phyloP scores from a whole-genome alignment of 2,888 invertebrate genomes.

The Tuberolachnus salignus region DNA sequence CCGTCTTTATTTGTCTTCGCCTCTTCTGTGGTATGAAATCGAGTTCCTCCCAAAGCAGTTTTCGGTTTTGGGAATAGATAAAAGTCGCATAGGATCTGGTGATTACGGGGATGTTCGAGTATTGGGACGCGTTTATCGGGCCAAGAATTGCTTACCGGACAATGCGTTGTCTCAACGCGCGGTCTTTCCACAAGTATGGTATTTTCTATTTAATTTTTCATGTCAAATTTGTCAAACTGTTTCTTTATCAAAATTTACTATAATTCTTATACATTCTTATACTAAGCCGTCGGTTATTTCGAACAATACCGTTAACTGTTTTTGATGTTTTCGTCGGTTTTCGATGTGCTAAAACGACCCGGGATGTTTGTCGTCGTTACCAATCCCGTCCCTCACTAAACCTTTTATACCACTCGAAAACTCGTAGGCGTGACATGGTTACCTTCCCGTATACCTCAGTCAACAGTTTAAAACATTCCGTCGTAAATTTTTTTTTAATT shows the following conservation, averaged over 20 bases:
- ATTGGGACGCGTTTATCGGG: conserved; percentile 58
- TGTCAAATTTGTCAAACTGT: too few relatives aligned
- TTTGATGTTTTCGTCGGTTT: too few relatives aligned
- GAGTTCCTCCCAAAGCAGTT: conserved; percentile 14
- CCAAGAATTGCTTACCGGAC: conserved; percentile 58
- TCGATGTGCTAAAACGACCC: background rate
- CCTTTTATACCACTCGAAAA: conserved; percentile 7
- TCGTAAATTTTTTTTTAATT: conserved; percentile 16
- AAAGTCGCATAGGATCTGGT: conserved; percentile 57
- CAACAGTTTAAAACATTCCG: conserved; percentile 34
- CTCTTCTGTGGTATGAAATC: conserved; percentile 3
- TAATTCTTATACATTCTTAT: background rate
- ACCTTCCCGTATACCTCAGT: conserved; percentile 23
- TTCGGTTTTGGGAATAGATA: conserved; percentile 47
- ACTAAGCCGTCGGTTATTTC: too few relatives aligned
- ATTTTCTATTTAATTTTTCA: too few relatives aligned
- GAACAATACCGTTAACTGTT: too few relatives aligned
- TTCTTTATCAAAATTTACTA: background rate
- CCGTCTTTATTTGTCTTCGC: too few relatives aligned
- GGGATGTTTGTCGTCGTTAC: too few relatives aligned
- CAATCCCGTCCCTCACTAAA: background rate
- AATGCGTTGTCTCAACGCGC: conserved; percentile 53
- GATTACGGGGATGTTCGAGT: conserved; percentile 59
- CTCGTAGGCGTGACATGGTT: background rate
- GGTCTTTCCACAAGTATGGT: too few relatives aligned